Evolutionary conservation across 2,888 invertebrate genomes (phyloP), one percentile per base, ranked within the genome.

Genomic region (Zaprionus obscuricornis): DNA sequence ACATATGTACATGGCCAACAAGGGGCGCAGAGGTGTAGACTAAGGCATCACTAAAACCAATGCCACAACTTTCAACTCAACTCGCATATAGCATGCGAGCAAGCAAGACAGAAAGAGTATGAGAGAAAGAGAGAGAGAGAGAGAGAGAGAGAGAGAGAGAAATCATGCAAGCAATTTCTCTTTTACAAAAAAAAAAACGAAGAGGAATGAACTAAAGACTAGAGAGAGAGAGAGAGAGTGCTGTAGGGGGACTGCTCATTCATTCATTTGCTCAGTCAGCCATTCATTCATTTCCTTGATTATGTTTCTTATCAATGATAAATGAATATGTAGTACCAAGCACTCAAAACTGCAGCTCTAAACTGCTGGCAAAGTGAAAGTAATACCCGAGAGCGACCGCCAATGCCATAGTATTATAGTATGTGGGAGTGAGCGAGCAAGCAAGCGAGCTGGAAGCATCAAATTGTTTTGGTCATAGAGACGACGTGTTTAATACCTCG

Each of bases 251-350:
- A 20, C 50, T 52, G 62, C 45, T 78, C 78, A 85, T 78, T 78
- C 85, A 78, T 81, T 84, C 82, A 82, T 84, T 84, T 81, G 75
- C 72, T 65, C 77, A 82, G 71, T 85, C 83, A 67, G 82, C 54
- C 85, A 84, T 84, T 82, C 82, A 82, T 78, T 78, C 75, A 78
- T 78, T 78, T 78, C 75, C 85, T 78, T 85, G 77, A 78, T 78
- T 78, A 85, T 78, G 85, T 78, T 78, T 70, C 85, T 78, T 84
- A 78, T 78, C 77, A 78, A 78, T 78, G 77, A 84, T 78, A 77
- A 85, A 78, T 84, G 77, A 84, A 84, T 84, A 74, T 67, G 78
- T 72, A 72, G 63, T 74, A 78, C 79, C 62, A 50, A n/a, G 69
- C 63, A 63, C 68, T 63, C 54, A 58, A 74, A 73, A 73, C 59